phyloP scores from a whole-genome alignment of 2,797 vertebrate species.

The Cichlasoma orientale region DNA sequence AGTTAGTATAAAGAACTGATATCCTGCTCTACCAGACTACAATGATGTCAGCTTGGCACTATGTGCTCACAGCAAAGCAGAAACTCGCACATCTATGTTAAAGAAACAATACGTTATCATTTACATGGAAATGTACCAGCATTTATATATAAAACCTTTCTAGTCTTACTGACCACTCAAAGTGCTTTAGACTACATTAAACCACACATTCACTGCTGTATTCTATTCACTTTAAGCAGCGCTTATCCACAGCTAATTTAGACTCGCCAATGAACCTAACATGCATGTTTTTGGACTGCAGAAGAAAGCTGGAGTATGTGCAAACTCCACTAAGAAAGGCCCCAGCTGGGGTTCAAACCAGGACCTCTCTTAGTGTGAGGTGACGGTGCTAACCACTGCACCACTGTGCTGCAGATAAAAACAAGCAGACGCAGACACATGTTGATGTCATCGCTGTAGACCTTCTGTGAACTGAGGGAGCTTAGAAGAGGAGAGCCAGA shows the following conservation, averaged over 20 bases:
- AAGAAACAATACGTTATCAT: background rate
- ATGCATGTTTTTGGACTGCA: background rate
- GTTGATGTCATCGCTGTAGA: slow-evolving; percentile 39
- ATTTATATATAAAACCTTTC: too few relatives aligned
- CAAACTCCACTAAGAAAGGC: background rate
- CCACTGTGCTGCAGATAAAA: background rate
- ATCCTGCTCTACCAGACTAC: slow-evolving; percentile 7
- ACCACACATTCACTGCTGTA: rapidly evolving
- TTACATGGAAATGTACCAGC: background rate
- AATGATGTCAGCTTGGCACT: slow-evolving; percentile 46
- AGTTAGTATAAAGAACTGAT: slow-evolving; percentile 39
- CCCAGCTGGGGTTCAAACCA: background rate
- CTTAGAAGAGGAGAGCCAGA: slow-evolving; percentile 41
- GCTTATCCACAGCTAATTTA: background rate
- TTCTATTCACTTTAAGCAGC: background rate
- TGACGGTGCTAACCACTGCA: background rate
- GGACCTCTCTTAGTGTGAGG: background rate
- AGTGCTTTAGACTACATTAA: background rate
- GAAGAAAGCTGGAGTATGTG: background rate
- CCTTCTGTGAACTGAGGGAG: slow-evolving; percentile 32
- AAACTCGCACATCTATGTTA: background rate
- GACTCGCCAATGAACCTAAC: background rate
- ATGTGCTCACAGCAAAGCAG: background rate
- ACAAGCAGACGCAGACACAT: slow-evolving; percentile 4
- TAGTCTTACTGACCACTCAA: background rate